Evolutionary conservation across 1,140 invertebrate genomes (phyloP), one percentile per base, ranked within the genome.

Genomic region (Bombyx mandarina): DNA sequence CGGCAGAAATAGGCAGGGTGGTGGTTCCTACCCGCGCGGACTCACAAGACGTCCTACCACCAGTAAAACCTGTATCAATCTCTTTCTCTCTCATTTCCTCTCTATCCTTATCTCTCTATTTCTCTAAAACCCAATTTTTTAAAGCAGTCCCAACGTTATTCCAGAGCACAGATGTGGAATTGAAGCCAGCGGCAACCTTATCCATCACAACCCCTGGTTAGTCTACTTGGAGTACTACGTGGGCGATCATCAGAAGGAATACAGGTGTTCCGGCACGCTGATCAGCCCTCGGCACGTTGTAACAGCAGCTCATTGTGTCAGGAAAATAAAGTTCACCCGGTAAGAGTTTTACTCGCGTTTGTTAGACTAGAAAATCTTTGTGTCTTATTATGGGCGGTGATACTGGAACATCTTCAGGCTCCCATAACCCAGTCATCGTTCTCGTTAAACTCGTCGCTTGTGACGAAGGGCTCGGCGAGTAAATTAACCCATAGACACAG

Each of bases 221-320:
- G 63, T 61, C 10, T 61, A 53, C 43, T 18, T 65, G 4, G 59
- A 61, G 50, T 61, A 61, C 45, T 61, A 50, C 9, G 49, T 49
- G 8, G 48, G 47, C 3, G 52, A 53, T 6, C 18, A 26, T 8
- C 43, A 12, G 6, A 22, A n/a, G 2, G 52, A 52, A 6, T 43
- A 56, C 22, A 44, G 58, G 92, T 97, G 96, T 72, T 96, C 95
- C 2, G 96, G 95, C 1, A 94, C 95, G 1, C 86, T 98, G 7
- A 93, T 97, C 54, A 92, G 92, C 12, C 77, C 91, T 1, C 90
- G 90, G 57, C 93, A 96, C 71, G 90, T 97, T 35, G 85, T 97
- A 1, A 97, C 96, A 0, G 96, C 96, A 1, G 96, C 96, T 22
- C 96, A 98, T 89, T 97, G 96, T 73, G 96, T 76, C 35, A 54